These are phyloP conservation scores for Acanthurus tractus DNA, from an alignment of 2,797 vertebrate genomes.

Conservation along the genomic window DNA sequence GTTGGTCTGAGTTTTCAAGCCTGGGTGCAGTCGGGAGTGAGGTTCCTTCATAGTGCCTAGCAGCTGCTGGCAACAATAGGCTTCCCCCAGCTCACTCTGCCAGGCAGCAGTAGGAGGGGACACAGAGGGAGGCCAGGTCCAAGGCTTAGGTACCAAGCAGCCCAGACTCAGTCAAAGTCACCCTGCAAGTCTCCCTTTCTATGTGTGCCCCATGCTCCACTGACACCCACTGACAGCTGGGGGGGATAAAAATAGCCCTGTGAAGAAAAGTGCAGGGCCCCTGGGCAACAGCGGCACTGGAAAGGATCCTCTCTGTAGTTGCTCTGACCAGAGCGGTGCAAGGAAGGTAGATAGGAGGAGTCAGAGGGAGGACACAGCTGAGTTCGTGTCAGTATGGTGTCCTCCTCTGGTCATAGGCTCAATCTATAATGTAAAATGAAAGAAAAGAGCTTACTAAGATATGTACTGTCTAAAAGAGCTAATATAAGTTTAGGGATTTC, in stretches of 20 bases:
- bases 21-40: slow-evolving; percentile 31
- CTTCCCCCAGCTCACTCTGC: slow-evolving; percentile 59
- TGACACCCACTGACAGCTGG: slow-evolving; percentile 84
- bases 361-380: slow-evolving; percentile 11
- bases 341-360: slow-evolving; percentile 23
- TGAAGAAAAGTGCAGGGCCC: slow-evolving; percentile 71
- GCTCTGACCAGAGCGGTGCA: slow-evolving; percentile 22
- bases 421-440: neutral
- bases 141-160: slow-evolving; percentile 44
- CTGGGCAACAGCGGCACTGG: slow-evolving; percentile 54
- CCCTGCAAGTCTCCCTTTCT: slow-evolving; percentile 73
- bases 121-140: slow-evolving; percentile 39
- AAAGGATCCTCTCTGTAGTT: slow-evolving; percentile 53
- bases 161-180: slow-evolving; percentile 79
- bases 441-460: neutral
- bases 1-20: neutral
- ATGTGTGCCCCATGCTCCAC: slow-evolving; percentile 56
- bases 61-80: slow-evolving; percentile 64
- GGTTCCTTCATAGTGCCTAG: slow-evolving; percentile 45
- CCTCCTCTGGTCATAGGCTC: slow-evolving; percentile 1
- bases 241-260: slow-evolving; percentile 81
- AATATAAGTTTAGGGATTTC: neutral
- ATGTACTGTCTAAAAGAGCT: neutral
- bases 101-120: slow-evolving; percentile 45
- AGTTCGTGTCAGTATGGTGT: slow-evolving; percentile 5